Evolutionary conservation across 2,797 vertebrate genomes (phyloP), one percentile per base, ranked within the genome.

Genomic region (Thalassophryne amazonica): DNA sequence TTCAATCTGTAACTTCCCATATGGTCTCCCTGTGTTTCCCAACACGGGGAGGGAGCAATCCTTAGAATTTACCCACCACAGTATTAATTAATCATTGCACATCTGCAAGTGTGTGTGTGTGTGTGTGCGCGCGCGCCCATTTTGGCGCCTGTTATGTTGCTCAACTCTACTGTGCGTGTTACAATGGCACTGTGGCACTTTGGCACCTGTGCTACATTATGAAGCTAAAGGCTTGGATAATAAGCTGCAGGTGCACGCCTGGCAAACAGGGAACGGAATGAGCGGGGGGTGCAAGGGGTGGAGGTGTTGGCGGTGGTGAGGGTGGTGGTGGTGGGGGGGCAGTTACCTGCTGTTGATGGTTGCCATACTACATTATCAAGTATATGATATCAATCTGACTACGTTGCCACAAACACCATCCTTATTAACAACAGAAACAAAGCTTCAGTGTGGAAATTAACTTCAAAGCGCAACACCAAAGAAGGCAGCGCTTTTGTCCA

Each of bases 141-240:
- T 67, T 79, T 17, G 13, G 57, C 57, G 65, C 60, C 59, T 66
- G 73, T 73, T 65, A 40, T 66, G 78, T 76, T 64, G 80, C 61
- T 72, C 64, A 60, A 77, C 57, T 63, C 1, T 20, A 37, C 48
- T 53, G 30, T 51, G 36, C 61, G 60, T 68, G 76, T 73, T 70
- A 67, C 70, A 62, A 47, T 70, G 56, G 75, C 76, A 48, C 50
- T 64, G 57, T 67, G 73, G 76, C 76, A 78, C 77, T 84, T 81
- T 90, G 86, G 90, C 93, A 96, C 90, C 93, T 95, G 93, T 76
- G 85, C 77, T 75, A 21, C 85, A 92, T 96, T 94, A 94, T 83
- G 79, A 82, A 82, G 60, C 78, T 82, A 82, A 78, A 84, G 85
- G 73, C 82, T 84, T 53, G 77, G 83, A 86, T 93, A 93, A 94